These are phyloP conservation scores for Notarius lentiginosus DNA, from an alignment of 2,113 vertebrate species.

Conservation along the genomic window DNA sequence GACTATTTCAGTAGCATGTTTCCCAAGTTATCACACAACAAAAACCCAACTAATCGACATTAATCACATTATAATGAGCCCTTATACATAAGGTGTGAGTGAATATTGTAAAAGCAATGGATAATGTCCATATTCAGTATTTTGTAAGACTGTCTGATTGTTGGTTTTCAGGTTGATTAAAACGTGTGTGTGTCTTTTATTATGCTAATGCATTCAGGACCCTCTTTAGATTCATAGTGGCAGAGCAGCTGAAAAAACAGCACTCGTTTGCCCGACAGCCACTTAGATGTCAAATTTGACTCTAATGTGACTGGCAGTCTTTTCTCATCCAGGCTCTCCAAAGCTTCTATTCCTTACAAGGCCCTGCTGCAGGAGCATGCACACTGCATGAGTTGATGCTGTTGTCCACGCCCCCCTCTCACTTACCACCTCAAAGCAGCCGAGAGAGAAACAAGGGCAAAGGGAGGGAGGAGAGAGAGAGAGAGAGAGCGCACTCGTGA, in stretches of 20 bases:
- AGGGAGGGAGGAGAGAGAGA: not conserved
- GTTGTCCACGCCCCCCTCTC: conserved; percentile 28
- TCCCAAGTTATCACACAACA: not conserved
- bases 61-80: not conserved
- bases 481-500: not conserved
- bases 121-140: not conserved
- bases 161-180: not conserved
- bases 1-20: not conserved
- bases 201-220: conserved; percentile 34
- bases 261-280: not conserved
- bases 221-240: not conserved
- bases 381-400: conserved; percentile 40
- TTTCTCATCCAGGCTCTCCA: conserved; percentile 17
- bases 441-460: conserved; percentile 34
- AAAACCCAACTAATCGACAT: not conserved
- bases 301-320: conserved; percentile 47
- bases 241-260: not conserved
- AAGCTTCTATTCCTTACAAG: conserved; percentile 57
- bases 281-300: conserved; percentile 20
- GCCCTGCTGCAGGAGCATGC: conserved; percentile 39
- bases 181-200: conserved; percentile 10
- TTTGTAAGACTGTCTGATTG: not conserved
- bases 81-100: not conserved
- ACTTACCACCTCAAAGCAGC: conserved; percentile 34
- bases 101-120: not conserved